phyloP scores from a whole-genome alignment of 2,797 vertebrate genomes.

The Pelobates cultripes region DNA sequence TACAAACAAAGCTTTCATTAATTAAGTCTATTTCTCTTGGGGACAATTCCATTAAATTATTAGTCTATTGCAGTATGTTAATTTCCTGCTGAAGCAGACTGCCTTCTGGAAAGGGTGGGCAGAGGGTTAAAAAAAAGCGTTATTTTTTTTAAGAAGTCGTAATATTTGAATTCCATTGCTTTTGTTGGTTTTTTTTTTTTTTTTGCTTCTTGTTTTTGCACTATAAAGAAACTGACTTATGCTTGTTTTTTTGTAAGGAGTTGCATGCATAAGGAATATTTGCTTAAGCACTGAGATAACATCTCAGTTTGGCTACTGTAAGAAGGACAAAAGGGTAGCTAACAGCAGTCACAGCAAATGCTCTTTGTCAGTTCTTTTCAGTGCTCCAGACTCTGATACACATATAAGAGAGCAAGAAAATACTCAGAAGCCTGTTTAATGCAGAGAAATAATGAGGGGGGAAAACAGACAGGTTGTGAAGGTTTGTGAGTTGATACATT shows the following conservation, averaged over 20 bases:
- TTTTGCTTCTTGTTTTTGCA: neutral
- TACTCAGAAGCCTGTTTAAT: constrained; percentile 27
- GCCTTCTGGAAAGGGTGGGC: constrained; percentile 3
- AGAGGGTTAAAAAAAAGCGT: neutral
- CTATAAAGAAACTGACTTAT: neutral
- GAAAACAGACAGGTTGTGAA: constrained; percentile 43
- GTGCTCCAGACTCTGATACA: constrained; percentile 2
- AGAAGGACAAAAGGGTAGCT: constrained; percentile 31
- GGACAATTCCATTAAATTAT: constrained; percentile 43
- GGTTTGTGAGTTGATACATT: constrained; percentile 19
- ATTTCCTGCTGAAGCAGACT: constrained; percentile 37
- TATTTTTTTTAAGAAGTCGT: neutral
- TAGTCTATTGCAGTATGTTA: constrained; percentile 36
- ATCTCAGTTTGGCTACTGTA: constrained; percentile 3
- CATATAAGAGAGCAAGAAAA: constrained; percentile 13
- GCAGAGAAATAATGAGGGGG: constrained; percentile 24
- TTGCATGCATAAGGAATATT: neutral
- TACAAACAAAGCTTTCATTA: constrained; percentile 42
- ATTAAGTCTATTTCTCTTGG: constrained; percentile 44
- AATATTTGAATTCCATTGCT: neutral
- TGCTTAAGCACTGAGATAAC: constrained; percentile 22
- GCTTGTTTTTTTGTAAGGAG: neutral
- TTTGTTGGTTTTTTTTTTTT: neutral
- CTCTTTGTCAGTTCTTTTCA: constrained; percentile 5
- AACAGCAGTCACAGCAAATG: constrained; percentile 12